Base-by-base conservation (phyloP, 1,140 invertebrate species). In the Idris sp. region DNA sequence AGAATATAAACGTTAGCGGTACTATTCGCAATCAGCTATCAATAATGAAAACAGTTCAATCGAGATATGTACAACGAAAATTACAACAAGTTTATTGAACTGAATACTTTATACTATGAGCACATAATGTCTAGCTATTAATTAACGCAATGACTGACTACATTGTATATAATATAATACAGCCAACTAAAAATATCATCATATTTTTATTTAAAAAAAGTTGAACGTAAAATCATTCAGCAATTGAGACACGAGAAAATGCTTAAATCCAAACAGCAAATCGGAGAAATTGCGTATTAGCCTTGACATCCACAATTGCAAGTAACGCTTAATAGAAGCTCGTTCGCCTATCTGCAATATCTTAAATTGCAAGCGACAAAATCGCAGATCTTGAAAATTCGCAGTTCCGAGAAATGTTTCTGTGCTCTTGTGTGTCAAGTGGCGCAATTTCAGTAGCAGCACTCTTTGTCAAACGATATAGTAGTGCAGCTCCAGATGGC, bases 271-370 rank as follows among this genome's bases (percentile, higher is more conserved):
- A 13, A 9, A 19, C 16, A 13, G 4, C 30, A 41, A 64, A 43
- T 49, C 16, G 10, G 18, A 18, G 8, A 16, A 43, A 51, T 36
- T 14, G 30, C 11, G 18, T 13, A 36, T 65, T 65, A 30, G 7
- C 8, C 11, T 22, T 54, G 48, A 65, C 38, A 10, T 18, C 7
- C 25, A 14, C 13, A 44, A 65, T 59, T 68, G 53, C 49, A 38
- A 67, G 44, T 56, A 56, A 51, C 44, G 33, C 26, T 13, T 68
- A 68, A 68, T 59, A 49, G 35, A 41, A 68, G 53, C 35, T 44
- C 18, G 33, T 38, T 68, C 53, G 36, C 28, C 16, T 53, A 43
- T 46, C 38, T 69, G 54, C 64, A 68, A 68, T 68, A 68, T 68
- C 65, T 51, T 53, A 59, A 43, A 69, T 59, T 69, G 44, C 46